Evolutionary conservation across 2,113 vertebrate species (phyloP), one percentile per base, ranked within the genome.

Genomic region (Brachionichthys hirsutus): DNA sequence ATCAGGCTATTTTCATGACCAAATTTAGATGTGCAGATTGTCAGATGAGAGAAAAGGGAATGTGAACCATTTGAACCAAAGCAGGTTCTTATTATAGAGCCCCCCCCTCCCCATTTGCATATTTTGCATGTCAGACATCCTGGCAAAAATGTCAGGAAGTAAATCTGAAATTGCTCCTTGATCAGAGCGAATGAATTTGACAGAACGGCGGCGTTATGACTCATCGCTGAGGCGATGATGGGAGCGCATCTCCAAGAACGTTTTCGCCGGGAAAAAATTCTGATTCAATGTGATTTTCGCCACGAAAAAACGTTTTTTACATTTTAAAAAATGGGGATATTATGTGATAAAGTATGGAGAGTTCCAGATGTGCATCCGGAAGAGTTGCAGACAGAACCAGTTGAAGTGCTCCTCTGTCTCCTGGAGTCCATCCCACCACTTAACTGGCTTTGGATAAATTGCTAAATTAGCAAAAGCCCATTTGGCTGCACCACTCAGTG

Each of bases 71-170:
- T 82, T 82, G 71, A 80, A 78, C 59, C 65, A 58, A 83, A 77
- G 73, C 80, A 66, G 76, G 85, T 68, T 77, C 83, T 78, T 79
- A 88, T 88, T 85, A 85, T 77, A 73, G 69, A 65, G 46, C 61
- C 64, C 75, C n/a, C n/a, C n/a, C n/a, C n/a, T n/a, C n/a, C n/a
- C 71, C 75, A 88, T 87, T 87, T 88, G 72, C 82, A 83, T 85
- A 80, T 72, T 72, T 38, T 82, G 60, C 67, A 71, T 79, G 63
- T 85, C 77, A 77, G 58, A 73, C 68, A 75, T 77, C 75, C 84
- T 81, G 79, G 65, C 58, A 78, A 76, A 84, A 82, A 80, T 84
- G 81, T 87, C 84, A 85, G 69, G 84, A 84, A 82, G 43, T 53
- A 78, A 79, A 85, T 87, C 57, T 70, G 69, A 81, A 85, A 88